Conservation (phyloP, 1,140 invertebrate species). For the Orchestia grillus region DNA sequence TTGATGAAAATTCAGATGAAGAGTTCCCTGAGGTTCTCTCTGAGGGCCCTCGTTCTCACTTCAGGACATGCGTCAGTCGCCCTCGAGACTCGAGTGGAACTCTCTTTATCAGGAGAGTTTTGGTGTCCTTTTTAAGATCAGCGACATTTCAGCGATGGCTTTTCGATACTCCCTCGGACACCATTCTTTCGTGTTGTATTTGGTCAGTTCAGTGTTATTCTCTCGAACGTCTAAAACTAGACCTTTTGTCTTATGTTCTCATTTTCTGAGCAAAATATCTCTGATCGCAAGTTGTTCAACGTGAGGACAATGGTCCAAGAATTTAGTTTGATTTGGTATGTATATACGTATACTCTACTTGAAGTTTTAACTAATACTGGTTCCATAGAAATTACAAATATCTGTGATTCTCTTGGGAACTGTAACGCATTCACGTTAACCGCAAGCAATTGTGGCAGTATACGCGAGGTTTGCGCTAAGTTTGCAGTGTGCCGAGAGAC, state of each 20-base stretch:
- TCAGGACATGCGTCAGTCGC: not conserved
- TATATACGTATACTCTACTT: not conserved
- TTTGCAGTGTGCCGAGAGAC: conserved; percentile 4
- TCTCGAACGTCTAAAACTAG: not conserved
- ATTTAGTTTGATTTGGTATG: not conserved
- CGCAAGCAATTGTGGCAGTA: not conserved
- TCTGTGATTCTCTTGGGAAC: not conserved
- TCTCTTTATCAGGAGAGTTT: not conserved
- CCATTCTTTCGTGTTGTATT: not conserved
- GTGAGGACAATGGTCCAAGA: no score
- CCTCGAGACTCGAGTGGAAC: not conserved
- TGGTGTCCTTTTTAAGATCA: not conserved
- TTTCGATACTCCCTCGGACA: not conserved
- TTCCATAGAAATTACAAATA: not conserved
- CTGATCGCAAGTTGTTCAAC: not conserved
- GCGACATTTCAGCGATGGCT: not conserved
- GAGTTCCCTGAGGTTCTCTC: not conserved
- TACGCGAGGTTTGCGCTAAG: not conserved
- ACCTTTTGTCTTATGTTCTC: not conserved
- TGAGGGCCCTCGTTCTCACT: not conserved
- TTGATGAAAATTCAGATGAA: not conserved
- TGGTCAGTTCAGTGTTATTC: not conserved
- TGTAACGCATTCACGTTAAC: not conserved
- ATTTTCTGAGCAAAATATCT: not conserved
- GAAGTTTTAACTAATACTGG: not conserved